A percentile compares a stretch with the other conserved stretches of the same genome.
phyloP scores from a whole-genome alignment of 2,113 vertebrate species.

The Helogale parvula region DNA sequence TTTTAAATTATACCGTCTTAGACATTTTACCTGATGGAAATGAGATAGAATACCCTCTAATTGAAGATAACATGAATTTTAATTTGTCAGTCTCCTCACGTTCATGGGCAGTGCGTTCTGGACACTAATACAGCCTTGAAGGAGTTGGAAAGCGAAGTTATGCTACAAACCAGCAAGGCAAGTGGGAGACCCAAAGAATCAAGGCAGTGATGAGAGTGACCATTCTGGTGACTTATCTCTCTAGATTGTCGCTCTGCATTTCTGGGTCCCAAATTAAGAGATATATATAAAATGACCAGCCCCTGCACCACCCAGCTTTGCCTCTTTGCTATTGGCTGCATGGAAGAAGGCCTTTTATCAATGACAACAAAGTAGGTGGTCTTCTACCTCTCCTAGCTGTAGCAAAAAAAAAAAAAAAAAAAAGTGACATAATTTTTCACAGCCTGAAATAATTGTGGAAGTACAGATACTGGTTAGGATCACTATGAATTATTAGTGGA shows the following conservation, averaged over 20 bases:
- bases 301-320: neutral
- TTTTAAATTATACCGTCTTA: constrained; percentile 4
- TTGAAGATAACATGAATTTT: neutral
- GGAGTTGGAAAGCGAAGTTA: neutral
- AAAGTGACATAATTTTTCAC: constrained; percentile 81
- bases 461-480: constrained; percentile 89
- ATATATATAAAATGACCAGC: constrained; percentile 29
- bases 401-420: constrained; percentile 82
- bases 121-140: neutral
- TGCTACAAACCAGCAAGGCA: neutral
- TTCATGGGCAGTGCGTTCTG: neutral
- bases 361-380: constrained; percentile 74
- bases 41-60: neutral
- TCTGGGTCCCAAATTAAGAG: constrained; percentile 25
- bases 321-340: constrained; percentile 57
- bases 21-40: constrained; percentile 38
- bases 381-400: constrained; percentile 67
- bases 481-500: constrained; percentile 92
- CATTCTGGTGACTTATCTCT: neutral
- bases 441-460: constrained; percentile 87
- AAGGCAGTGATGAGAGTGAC: constrained; percentile 11
- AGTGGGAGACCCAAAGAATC: neutral
- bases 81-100: neutral
- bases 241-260: neutral
- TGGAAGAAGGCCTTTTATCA: constrained; percentile 57